These are phyloP conservation scores for Champsocephalus esox DNA, from an alignment of 2,797 vertebrate genomes.

Conservation along the genomic window DNA sequence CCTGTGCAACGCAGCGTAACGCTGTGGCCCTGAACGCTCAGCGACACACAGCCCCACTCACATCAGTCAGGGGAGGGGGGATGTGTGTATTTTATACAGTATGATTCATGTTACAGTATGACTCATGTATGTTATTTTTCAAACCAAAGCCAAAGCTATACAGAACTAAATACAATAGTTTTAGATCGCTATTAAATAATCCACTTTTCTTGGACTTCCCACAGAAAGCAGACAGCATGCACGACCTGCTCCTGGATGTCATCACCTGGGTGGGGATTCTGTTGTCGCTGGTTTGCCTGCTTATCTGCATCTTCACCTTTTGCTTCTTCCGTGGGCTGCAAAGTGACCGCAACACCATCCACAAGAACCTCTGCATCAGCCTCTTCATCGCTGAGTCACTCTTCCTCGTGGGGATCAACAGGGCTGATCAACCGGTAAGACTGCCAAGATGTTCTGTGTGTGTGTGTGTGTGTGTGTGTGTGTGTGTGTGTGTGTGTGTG, in stretches of 20 bases:
- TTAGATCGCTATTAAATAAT: not conserved
- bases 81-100: constrained; percentile 24
- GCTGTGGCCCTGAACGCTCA: constrained; percentile 70
- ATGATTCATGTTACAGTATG: constrained; percentile 42
- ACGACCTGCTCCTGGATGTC: constrained; percentile 94
- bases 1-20: constrained; percentile 74
- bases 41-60: constrained; percentile 59
- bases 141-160: constrained; percentile 30
- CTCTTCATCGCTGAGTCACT: constrained; percentile 97
- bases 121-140: constrained; percentile 29
- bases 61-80: constrained; percentile 42
- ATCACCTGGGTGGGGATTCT: constrained; percentile 99
- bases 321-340: constrained; percentile 98
- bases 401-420: constrained; percentile 97
- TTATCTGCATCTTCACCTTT: constrained; percentile 99
- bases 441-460: not conserved
- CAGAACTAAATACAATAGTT: constrained; percentile 3
- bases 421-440: constrained; percentile 96
- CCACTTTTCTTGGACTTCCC: constrained; percentile 10
- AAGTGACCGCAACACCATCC: constrained; percentile 97
- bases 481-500: not conserved
- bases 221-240: constrained; percentile 93
- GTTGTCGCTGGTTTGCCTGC: constrained; percentile 95
- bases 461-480: not conserved
- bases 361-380: constrained; percentile 98